Evolutionary conservation across 2,888 invertebrate genomes (phyloP).

Genomic region (Lacanobia oleracea): DNA sequence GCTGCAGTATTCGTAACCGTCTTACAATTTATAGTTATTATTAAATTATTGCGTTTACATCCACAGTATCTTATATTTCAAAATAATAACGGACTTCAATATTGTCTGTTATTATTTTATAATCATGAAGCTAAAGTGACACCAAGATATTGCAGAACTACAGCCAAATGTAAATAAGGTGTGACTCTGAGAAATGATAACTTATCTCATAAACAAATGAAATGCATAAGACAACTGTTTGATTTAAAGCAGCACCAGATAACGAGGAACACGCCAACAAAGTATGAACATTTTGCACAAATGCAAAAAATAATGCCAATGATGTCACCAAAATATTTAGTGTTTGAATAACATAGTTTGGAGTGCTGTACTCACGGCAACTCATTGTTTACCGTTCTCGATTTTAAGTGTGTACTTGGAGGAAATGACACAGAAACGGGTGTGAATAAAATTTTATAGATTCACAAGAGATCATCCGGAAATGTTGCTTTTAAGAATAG

Average conservation of each 20-base stretch:
- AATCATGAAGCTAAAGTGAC: constrained; percentile 15
- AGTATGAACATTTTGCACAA: constrained; percentile 35
- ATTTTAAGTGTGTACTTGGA: constrained; percentile 51
- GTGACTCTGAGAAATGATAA: constrained; percentile 68
- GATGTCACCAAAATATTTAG: constrained; percentile 56
- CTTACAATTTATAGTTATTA: background rate
- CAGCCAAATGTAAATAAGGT: constrained; percentile 57
- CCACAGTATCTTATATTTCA: constrained; percentile 1
- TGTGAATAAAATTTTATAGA: constrained; percentile 57
- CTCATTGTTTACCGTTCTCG: constrained; percentile 61
- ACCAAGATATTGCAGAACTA: constrained; percentile 56
- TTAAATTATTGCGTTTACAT: constrained; percentile 7
- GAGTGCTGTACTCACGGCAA: constrained; percentile 45
- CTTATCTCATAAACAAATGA: constrained; percentile 72
- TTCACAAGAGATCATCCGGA: constrained; percentile 47
- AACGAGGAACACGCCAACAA: constrained; percentile 39
- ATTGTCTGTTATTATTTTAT: constrained; percentile 11
- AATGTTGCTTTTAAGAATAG: constrained; percentile 32
- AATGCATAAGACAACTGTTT: constrained; percentile 70
- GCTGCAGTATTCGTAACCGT: background rate
- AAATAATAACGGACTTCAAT: constrained; percentile 15
- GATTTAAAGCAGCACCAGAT: constrained; percentile 60
- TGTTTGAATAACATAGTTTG: constrained; percentile 62
- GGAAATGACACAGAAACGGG: constrained; percentile 58
- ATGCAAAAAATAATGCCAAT: constrained; percentile 53